A percentile compares a stretch with the other conserved stretches of the same genome.
phyloP scores from a whole-genome alignment of 2,888 invertebrate species.

The Tuta absoluta region DNA sequence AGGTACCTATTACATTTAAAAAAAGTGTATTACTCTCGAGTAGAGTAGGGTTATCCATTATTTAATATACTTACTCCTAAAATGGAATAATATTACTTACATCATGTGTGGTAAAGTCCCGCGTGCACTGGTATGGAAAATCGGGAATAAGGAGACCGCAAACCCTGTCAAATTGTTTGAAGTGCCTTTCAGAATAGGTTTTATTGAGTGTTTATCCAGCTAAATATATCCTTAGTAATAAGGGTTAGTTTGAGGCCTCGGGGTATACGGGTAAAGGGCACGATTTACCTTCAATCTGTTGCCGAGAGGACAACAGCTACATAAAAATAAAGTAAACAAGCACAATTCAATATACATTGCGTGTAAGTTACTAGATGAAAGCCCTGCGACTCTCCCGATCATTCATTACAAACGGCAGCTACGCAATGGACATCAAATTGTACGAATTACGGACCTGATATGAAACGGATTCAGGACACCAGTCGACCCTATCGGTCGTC shows the following conservation, averaged over 20 bases:
- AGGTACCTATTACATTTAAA: no score
- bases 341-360: no score
- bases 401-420: no score
- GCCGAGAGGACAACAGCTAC: neutral
- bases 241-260: constrained; percentile 9
- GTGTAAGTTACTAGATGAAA: no score
- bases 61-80: neutral
- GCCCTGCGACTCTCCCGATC: no score
- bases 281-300: constrained; percentile 31
- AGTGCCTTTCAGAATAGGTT: constrained; percentile 2
- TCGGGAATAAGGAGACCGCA: neutral
- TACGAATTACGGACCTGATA: no score
- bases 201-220: constrained; percentile 2
- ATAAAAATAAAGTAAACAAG: no score
- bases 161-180: neutral
- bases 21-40: no score
- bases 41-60: neutral
- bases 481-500: neutral
- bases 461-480: no score
- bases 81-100: neutral
- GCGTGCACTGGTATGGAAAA: neutral
- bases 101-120: constrained; percentile 1
- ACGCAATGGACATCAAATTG: no score
- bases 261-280: constrained; percentile 28
- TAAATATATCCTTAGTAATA: constrained; percentile 19